Base-by-base conservation (phyloP, 1,140 invertebrate species). In the Achroia grisella region DNA sequence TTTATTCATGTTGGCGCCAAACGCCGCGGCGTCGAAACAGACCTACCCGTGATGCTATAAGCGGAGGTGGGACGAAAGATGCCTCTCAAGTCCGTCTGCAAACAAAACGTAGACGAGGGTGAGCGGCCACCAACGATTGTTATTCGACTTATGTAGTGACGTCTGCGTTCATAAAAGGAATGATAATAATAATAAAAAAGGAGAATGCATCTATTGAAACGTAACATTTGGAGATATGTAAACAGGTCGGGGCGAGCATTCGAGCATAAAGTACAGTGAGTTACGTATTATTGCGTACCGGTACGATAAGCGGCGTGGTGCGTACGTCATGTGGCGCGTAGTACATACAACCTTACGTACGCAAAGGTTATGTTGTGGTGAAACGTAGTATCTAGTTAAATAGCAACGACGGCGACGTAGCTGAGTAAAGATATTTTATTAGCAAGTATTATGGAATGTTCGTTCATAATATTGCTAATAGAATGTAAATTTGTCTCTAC, bases 1-100 rank as follows among this genome's bases (percentile, higher is more conserved):
- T 79, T 79, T 74, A 76, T 79, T 79, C 71, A 79, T 72, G 69
- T 62, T 62, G 55, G 60, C 61, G 71, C 68, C 65, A 72, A 72
- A 56, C 51, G 37, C 56, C 47, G 57, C 52, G 52, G 35, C 17
- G 8, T 58, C 48, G 75, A 69, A 64, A 79, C 54, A 49, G 72
- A 40, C 46, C 49, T 61, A 77, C 50, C 39, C 23, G 2, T 23
- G 17, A 37, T 15, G 10, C n/a, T 37, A 37, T 17, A 10, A 1
- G 35, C 14, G 15, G 35, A 60, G 63, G 55, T 69, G 61, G 61
- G 71, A 79, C 48, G 56, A 63, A 29, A 34, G 41, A 61, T 56
- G 37, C 48, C 55, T 61, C 62, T 69, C 63, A 60, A 61, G 61
- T 59, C 56, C 73, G 67, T 48, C 67, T 67, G 57, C 62, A 62